A percentile compares a stretch with the other conserved stretches of the same genome.
Conservation (phyloP, 2,113 vertebrate species). For the Pitta sordida region DNA sequence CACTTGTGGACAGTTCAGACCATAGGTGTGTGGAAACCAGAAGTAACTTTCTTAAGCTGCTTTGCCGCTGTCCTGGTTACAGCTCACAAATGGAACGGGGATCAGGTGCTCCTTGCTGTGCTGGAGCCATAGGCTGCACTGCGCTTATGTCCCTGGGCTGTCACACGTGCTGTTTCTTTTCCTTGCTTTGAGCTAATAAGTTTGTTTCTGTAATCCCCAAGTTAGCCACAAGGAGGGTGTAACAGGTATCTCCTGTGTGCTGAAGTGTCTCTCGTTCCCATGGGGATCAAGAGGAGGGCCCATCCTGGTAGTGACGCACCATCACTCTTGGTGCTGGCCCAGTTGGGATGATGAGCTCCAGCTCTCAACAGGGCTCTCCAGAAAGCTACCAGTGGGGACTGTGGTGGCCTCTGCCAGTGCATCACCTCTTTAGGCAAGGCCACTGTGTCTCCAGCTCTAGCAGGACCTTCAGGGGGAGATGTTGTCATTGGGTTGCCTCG, state of each 20-base stretch:
- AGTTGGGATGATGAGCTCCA: accelerated
- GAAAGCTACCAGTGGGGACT: accelerated
- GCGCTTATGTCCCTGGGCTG: accelerated
- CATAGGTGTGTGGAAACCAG: not conserved
- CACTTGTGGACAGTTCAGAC: accelerated
- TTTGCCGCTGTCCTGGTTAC: not conserved
- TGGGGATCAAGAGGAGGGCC: not conserved
- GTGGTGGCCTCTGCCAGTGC: not conserved
- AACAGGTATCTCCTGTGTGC: not conserved
- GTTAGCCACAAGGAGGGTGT: not conserved
- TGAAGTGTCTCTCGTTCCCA: not conserved
- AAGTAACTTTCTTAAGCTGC: not conserved
- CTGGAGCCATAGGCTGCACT: accelerated
- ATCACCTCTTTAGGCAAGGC: not conserved
- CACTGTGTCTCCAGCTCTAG: not conserved
- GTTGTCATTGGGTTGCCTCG: not conserved
- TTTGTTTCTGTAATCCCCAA: not conserved
- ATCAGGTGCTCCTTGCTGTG: not conserved
- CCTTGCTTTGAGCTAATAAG: not conserved
- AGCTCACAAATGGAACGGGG: not conserved
- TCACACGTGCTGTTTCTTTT: not conserved
- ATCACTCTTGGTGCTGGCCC: not conserved
- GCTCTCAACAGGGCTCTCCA: not conserved
- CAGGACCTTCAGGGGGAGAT: not conserved
- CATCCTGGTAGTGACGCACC: not conserved